Evolutionary conservation across 2,888 invertebrate genomes (phyloP), one percentile per base, ranked within the genome.

Genomic region (Cecidostiba fungosa): DNA sequence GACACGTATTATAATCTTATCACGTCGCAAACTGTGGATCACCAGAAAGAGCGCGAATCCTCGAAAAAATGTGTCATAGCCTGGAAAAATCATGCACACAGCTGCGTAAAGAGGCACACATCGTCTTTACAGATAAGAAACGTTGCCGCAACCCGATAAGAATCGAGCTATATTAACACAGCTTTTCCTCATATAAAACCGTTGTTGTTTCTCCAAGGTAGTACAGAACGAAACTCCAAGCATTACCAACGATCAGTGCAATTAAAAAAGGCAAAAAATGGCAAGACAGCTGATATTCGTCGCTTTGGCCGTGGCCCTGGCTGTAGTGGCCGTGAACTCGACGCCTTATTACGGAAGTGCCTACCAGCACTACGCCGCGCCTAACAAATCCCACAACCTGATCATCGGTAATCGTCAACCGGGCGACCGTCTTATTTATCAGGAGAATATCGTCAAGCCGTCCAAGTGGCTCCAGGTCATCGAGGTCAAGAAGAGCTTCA

Each of bases 391-490:
- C 2, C 89, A 92, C 74, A 29, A 92, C 82, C 26, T 92, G 50
- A 82, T 88, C 66, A 69, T 92, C 39, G 92, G 92, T 14, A 19
- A 8, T 36, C 89, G 92, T 32, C 5, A 85, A 36, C 74, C 87
- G 0, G 90, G 90, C 5, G 92, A 92, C 79, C 85, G 79, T 10
- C 86, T 90, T 4, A 81, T 90, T 0, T 10, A 86, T 0, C 86
- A 50, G 23, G 82, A 90, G 47, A 88, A 82, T 66, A 86, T 93
- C 10, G 39, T 88, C 43, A 92, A 91, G 87, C 84, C 86, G 0
- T 91, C 91, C 6, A 87, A 89, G 16, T 90, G 90, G 86, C 79
- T 92, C 50, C 59, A 77, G 26, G 82, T 92, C 23, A 84, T 91
- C 32, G 88, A 89, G n/a, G 84, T 89, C 12, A 87, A 90, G 50